phyloP scores from a whole-genome alignment of 2,797 vertebrate genomes.

The Pampus argenteus region DNA sequence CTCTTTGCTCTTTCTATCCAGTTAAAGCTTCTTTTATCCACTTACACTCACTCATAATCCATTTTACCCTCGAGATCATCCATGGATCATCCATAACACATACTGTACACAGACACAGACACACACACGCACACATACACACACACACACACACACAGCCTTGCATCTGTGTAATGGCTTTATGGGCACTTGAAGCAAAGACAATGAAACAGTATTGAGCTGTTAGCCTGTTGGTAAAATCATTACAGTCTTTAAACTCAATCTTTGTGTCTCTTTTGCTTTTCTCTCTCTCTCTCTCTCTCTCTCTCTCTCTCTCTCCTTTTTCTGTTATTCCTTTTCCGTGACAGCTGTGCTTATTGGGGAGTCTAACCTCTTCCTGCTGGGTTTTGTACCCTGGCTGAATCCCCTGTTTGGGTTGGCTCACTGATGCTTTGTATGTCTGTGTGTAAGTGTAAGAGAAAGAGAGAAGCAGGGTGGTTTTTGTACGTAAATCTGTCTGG shows the following conservation, averaged over 20 bases:
- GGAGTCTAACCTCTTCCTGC: constrained; percentile 62
- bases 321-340: constrained; percentile 14
- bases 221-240: constrained; percentile 30
- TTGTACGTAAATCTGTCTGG: constrained; percentile 44
- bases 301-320: neutral
- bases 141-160: constrained; percentile 12
- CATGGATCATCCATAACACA: constrained; percentile 67
- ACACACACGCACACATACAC: constrained; percentile 22
- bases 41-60: constrained; percentile 75
- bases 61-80: constrained; percentile 73
- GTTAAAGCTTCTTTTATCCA: constrained; percentile 76
- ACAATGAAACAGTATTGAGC: constrained; percentile 36
- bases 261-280: neutral
- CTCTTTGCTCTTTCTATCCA: constrained; percentile 59
- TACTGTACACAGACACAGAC: constrained; percentile 39
- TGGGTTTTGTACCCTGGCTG: constrained; percentile 75
- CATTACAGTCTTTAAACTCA: constrained; percentile 25
- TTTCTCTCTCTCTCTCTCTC: neutral
- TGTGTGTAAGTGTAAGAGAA: constrained; percentile 14
- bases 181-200: constrained; percentile 44
- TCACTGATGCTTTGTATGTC: constrained; percentile 21
- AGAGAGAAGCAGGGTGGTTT: neutral
- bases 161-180: constrained; percentile 45
- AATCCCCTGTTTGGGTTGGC: constrained; percentile 66
- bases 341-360: constrained; percentile 68